Conservation (phyloP, 2,888 invertebrate species). For the Microctonus hyperodae region DNA sequence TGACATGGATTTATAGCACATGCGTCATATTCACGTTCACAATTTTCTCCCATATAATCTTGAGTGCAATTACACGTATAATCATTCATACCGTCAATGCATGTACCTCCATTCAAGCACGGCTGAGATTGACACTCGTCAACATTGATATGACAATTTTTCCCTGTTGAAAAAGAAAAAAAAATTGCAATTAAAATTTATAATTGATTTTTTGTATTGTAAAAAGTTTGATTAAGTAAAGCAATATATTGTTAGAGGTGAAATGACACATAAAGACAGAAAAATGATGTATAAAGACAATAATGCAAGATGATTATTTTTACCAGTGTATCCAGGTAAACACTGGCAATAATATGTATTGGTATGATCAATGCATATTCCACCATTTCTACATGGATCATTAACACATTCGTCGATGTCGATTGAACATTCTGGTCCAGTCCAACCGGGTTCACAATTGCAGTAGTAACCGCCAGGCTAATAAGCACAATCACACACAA, state of each 20-base stretch:
- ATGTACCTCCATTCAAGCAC: constrained; percentile 67
- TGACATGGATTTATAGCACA: constrained; percentile 70
- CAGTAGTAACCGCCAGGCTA: constrained; percentile 71
- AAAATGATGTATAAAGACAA: constrained; percentile 32
- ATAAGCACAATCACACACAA: constrained; percentile 37
- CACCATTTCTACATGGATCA: constrained; percentile 72
- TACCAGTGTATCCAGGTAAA: constrained; percentile 68
- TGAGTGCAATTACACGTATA: constrained; percentile 68
- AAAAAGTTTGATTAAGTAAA: not conserved
- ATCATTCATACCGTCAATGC: constrained; percentile 65
- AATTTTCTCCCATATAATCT: constrained; percentile 68
- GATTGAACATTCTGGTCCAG: constrained; percentile 68
- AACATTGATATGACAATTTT: constrained; percentile 66
- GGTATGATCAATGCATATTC: constrained; percentile 67
- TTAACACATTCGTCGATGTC: constrained; percentile 67
- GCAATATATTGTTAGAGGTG: not conserved
- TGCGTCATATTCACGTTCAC: constrained; percentile 67
- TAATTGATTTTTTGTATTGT: not conserved
- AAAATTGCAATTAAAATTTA: not conserved
- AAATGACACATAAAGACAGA: constrained; percentile 9
- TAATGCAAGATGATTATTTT: constrained; percentile 32
- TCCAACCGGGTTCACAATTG: constrained; percentile 76
- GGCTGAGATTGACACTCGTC: constrained; percentile 65
- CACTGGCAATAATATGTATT: constrained; percentile 70
- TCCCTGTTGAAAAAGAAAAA: constrained; percentile 62